Evolutionary conservation across 2,888 invertebrate species (phyloP), one percentile per base, ranked within the genome.

Genomic region (Xestia ashworthii): DNA sequence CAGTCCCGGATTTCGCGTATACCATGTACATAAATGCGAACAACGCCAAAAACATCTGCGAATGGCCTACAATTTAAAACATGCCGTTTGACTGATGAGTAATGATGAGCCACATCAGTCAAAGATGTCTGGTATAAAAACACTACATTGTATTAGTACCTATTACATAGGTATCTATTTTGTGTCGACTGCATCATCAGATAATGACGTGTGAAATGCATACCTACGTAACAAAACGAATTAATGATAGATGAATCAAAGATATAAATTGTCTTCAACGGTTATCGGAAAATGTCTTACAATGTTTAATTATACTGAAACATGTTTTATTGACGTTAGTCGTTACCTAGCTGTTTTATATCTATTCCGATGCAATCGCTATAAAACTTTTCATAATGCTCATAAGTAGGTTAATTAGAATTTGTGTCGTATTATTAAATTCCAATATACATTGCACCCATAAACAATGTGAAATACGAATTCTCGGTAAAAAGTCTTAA

Each of bases 1-100:
- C 89, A 78, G 69, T 87, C 89, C 88, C 87, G 87, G 88, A 88
- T 85, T 84, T 87, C 71, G 71, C 65, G 70, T 53, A 72, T 64
- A 69, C 19, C 50, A 77, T 87, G n/a, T 75, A 78, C 74, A 80
- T 85, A 84, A 78, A 82, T 62, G 53, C 64, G 48, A 71, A 82
- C 64, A 48, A 75, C 62, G 22, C 19, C 46, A 60, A 67, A 44
- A 44, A 44, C 44, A 44, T 44, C 44, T 44, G 44, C 44, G 44
- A 44, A 44, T 9, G 44, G 44, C 44, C 44, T 44, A 44, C 9
- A 44, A 44, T 44, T 44, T 44, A 9, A 44, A 44, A 44, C 44
- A 44, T 1, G 44, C 11, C 44, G 44, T 44, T 11, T 44, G 44
- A 44, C 44, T 44, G 44, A 44, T 11, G 44, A 44, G 44, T 9